These are phyloP conservation scores for Pelochelys cantorii DNA, from an alignment of 2,797 vertebrate species.

Conservation along the genomic window DNA sequence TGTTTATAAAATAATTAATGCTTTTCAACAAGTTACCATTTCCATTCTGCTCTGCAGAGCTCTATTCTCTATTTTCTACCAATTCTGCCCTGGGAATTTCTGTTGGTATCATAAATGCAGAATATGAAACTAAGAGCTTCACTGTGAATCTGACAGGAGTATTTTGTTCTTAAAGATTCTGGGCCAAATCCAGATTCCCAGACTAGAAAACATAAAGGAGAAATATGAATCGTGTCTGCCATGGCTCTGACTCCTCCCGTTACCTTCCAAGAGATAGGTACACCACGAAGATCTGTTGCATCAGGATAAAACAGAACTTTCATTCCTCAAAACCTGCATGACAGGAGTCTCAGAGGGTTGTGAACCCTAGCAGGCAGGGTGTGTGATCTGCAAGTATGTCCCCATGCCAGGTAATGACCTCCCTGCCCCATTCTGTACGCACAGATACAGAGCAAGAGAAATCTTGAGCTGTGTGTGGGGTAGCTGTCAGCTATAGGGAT, in stretches of 20 bases:
- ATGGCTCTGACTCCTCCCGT: background rate
- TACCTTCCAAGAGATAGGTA: accelerated
- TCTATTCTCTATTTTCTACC: background rate
- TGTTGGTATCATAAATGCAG: background rate
- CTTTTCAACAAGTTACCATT: background rate
- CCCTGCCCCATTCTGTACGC: background rate
- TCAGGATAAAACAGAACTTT: background rate
- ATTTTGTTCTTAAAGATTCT: background rate
- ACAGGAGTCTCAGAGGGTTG: accelerated
- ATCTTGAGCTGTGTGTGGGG: background rate
- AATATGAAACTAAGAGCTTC: background rate
- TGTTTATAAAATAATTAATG: background rate
- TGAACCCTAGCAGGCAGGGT: background rate
- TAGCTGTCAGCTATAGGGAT: too few relatives aligned
- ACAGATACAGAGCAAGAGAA: background rate
- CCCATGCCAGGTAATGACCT: background rate
- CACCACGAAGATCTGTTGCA: accelerated
- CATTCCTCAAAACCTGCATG: background rate
- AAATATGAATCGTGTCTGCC: background rate
- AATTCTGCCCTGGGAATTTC: background rate
- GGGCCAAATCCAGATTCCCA: background rate
- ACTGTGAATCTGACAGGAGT: background rate
- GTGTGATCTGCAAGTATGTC: background rate
- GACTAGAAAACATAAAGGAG: background rate
- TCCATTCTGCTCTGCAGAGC: background rate